Conservation (phyloP, 2,888 invertebrate species). For the Thereva unica region DNA sequence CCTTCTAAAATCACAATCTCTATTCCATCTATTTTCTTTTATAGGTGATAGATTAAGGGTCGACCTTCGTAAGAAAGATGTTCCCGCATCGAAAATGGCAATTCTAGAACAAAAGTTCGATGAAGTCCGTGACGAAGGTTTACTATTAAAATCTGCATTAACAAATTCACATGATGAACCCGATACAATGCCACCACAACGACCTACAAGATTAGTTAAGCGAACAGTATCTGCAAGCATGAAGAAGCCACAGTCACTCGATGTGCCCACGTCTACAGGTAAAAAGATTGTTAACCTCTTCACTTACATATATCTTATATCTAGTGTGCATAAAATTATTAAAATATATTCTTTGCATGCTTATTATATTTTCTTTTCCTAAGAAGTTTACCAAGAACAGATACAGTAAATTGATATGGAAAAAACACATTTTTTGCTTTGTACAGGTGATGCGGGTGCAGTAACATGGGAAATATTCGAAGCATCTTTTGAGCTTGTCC, state of each 20-base stretch:
- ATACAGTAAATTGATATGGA: neutral
- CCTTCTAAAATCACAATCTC: too few relatives aligned
- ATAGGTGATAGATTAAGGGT: slow-evolving; percentile 76
- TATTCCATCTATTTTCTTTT: neutral
- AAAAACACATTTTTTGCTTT: neutral
- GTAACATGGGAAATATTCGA: slow-evolving; percentile 88
- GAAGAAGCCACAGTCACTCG: slow-evolving; percentile 50
- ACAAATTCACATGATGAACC: slow-evolving; percentile 58
- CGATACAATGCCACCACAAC: slow-evolving; percentile 56
- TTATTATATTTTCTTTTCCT: too few relatives aligned
- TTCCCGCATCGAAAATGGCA: slow-evolving; percentile 73
- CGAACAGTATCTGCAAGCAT: slow-evolving; percentile 55
- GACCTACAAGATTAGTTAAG: slow-evolving; percentile 60
- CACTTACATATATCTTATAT: slow-evolving; percentile 7
- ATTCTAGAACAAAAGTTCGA: slow-evolving; percentile 83
- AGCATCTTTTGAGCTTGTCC: slow-evolving; percentile 81
- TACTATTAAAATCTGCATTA: slow-evolving; percentile 74
- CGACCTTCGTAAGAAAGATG: slow-evolving; percentile 79
- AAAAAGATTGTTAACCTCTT: slow-evolving; percentile 21
- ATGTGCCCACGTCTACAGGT: slow-evolving; percentile 42
- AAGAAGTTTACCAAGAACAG: neutral
- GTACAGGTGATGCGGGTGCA: slow-evolving; percentile 72
- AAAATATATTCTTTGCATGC: too few relatives aligned
- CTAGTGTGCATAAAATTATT: neutral
- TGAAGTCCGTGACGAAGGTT: slow-evolving; percentile 78